phyloP scores from a whole-genome alignment of 2,113 vertebrate species.

The Halcyon malimbica region DNA sequence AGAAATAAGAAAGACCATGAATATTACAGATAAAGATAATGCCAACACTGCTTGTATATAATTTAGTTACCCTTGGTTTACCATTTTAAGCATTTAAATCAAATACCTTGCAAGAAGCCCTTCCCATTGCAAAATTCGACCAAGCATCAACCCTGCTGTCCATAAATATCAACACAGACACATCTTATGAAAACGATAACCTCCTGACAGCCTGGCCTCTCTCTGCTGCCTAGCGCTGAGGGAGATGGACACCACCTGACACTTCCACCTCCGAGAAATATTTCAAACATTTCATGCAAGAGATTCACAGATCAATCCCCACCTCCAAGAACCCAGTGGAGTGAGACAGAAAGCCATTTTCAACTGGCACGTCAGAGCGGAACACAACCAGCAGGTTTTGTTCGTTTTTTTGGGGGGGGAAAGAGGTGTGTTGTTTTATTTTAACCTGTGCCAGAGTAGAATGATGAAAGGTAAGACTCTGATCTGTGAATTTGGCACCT shows the following conservation, averaged over 20 bases:
- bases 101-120: not conserved
- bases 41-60: not conserved
- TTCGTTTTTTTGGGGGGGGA: not conserved
- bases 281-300: slow-evolving; percentile 71
- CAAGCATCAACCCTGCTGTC: slow-evolving; percentile 16
- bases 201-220: slow-evolving; percentile 58
- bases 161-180: slow-evolving; percentile 58
- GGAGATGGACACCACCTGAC: slow-evolving; percentile 69
- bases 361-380: slow-evolving; percentile 27
- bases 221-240: slow-evolving; percentile 69
- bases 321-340: slow-evolving; percentile 59
- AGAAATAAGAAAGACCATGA: not conserved
- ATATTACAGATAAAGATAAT: not conserved
- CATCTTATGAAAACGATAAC: slow-evolving; percentile 55
- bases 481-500: not conserved
- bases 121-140: not conserved
- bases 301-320: slow-evolving; percentile 72
- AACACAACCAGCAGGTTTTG: slow-evolving; percentile 29
- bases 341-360: slow-evolving; percentile 68
- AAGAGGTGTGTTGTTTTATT: not conserved
- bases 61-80: slow-evolving; percentile 1
- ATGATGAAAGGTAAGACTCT: not conserved
- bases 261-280: slow-evolving; percentile 70
- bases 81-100: slow-evolving; percentile 22
- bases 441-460: not conserved